phyloP scores from a whole-genome alignment of 2,113 vertebrate species.

The Geococcyx californianus region DNA sequence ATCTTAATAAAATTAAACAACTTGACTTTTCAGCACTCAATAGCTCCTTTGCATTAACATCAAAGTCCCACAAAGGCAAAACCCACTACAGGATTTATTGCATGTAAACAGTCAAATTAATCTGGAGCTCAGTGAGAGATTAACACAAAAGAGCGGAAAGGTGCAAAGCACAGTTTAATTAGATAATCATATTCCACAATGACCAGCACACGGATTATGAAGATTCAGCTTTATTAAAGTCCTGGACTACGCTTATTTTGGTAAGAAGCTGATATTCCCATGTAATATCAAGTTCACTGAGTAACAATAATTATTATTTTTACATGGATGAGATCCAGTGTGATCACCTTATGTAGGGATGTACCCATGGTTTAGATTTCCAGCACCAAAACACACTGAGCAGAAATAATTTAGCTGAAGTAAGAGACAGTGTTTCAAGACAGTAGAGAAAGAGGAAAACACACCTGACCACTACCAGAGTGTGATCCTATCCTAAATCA shows the following conservation, averaged over 20 bases:
- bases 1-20: constrained; percentile 34
- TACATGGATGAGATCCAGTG: background rate
- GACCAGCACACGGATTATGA: background rate
- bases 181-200: constrained; percentile 40
- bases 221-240: constrained; percentile 16
- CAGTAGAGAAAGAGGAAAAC: background rate
- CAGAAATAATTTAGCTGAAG: background rate
- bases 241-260: background rate
- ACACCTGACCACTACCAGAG: background rate
- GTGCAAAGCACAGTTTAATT: constrained; percentile 37
- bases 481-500: background rate
- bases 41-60: constrained; percentile 3
- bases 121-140: background rate
- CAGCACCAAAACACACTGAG: background rate
- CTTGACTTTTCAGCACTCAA: background rate
- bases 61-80: background rate
- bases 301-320: background rate
- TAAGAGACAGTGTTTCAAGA: background rate
- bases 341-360: background rate
- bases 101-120: constrained; percentile 21
- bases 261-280: background rate
- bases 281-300: background rate
- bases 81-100: background rate
- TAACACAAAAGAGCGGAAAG: constrained; percentile 21
- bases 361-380: background rate